Conservation (phyloP, 2,888 invertebrate species). For the Protophormia terraenovae region DNA sequence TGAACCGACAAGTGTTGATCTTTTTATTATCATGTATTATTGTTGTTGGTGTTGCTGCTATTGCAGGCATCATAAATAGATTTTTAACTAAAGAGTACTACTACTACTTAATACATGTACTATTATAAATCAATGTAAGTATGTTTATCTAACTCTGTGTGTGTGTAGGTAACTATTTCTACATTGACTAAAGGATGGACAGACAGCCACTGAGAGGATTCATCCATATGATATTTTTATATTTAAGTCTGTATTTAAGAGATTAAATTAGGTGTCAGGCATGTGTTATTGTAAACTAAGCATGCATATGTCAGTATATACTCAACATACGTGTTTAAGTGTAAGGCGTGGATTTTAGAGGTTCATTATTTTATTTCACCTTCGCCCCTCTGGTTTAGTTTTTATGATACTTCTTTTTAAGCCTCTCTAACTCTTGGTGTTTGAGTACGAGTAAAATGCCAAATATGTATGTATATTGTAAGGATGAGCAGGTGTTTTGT, state of each 20-base stretch:
- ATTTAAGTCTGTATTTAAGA: conserved; percentile 31
- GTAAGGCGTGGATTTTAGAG: conserved; percentile 65
- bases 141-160: neutral
- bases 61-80: conserved; percentile 19
- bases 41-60: neutral
- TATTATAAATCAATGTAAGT: neutral
- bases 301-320: too few species aligned
- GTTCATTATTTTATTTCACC: conserved; percentile 62
- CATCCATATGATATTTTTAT: conserved; percentile 3
- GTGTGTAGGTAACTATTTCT: neutral
- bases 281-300: conserved; percentile 38
- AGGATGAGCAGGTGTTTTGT: conserved; percentile 24
- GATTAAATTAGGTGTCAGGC: conserved; percentile 39
- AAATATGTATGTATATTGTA: neutral
- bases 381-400: conserved; percentile 37
- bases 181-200: conserved; percentile 7
- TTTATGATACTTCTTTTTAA: conserved; percentile 16
- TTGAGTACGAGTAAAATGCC: neutral
- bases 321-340: conserved; percentile 44
- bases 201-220: too few species aligned
- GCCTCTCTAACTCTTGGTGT: neutral
- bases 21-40: too few species aligned
- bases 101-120: neutral
- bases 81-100: conserved; percentile 1
- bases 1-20: conserved; percentile 46